Base-by-base conservation (phyloP, 2,113 vertebrate species). In the Emberiza fucata region DNA sequence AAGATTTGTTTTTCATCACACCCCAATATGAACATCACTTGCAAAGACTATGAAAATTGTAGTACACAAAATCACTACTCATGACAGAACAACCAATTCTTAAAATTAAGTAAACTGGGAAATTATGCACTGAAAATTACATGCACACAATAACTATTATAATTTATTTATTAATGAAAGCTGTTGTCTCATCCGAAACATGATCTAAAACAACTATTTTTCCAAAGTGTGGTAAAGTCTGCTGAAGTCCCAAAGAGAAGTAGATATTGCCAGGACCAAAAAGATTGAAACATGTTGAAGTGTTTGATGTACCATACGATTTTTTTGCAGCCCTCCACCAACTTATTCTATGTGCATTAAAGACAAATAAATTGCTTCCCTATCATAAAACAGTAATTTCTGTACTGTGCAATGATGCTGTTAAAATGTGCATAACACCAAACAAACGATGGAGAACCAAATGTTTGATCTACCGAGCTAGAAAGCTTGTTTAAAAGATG, bases 11-110 rank as follows among this genome's bases (percentile, higher is more conserved):
- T 63, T 92, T 68, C 8, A 10, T 72, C 51, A 28, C 13, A 31
- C 0, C 1, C 6, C 3, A 37, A 18, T 10, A 29, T 4, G 24
- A 63, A n/a, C 3, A 69, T 21, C 1, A 28, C 53, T 65, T 76
- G 8, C 8, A 70, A 92, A 69, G 11, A 4, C 12, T 54, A 4
- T 53, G 13, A 51, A 82, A 39, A 5, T 4, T 70, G 21, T 19
- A 51, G 14, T 44, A 31, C 5, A 61, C 8, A 51, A 88, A 78
- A 65, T 33, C 22, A 28, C 11, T 44, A 19, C 63, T 57, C 4
- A 31, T 4, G 15, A 17, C 14, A 5, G 17, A 80, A 21, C 6
- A 75, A 39, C 1, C 1, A 1, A 14, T 15, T 75, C 76, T 79
- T 27, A 6, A 61, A 86, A 89, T 29, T 11, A 73, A 13, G 1